phyloP scores from a whole-genome alignment of 2,888 invertebrate species.

The Diachrysia chrysitis region DNA sequence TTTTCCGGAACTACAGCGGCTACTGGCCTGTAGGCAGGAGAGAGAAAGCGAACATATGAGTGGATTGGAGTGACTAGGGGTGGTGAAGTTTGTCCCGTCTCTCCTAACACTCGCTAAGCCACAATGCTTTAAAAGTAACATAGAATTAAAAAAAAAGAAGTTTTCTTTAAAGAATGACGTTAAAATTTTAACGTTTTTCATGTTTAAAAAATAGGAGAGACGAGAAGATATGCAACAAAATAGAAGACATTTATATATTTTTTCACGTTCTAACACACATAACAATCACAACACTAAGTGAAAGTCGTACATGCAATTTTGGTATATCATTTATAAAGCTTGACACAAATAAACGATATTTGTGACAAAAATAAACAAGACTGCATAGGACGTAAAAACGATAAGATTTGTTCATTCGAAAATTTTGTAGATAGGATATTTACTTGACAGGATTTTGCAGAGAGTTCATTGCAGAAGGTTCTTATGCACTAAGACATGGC shows the following conservation, averaged over 20 bases:
- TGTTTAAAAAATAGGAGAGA: conserved; percentile 66
- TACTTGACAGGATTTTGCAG: conserved; percentile 39
- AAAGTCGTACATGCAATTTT: conserved; percentile 69
- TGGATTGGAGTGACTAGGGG: conserved; percentile 84
- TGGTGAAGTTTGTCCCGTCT: conserved; percentile 78
- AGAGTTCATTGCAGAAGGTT: conserved; percentile 50
- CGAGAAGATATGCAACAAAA: conserved; percentile 75
- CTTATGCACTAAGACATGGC: conserved; percentile 52
- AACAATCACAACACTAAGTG: conserved; percentile 74
- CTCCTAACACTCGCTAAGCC: conserved; percentile 69
- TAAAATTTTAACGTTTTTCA: conserved; percentile 27
- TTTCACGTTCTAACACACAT: conserved; percentile 70
- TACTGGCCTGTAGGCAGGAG: conserved; percentile 94
- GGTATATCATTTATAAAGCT: conserved; percentile 45
- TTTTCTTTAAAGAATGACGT: conserved; percentile 14
- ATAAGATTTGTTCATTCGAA: conserved; percentile 30
- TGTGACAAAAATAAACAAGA: conserved; percentile 47
- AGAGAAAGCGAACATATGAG: conserved; percentile 89
- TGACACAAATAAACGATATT: conserved; percentile 46
- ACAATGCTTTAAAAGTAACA: conserved; percentile 48
- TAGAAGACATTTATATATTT: conserved; percentile 62
- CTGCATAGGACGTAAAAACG: conserved; percentile 39
- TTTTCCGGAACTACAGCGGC: conserved; percentile 97
- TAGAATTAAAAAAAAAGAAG: conserved; percentile 37
- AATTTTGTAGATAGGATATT: conserved; percentile 31